phyloP scores from a whole-genome alignment of 35 echinoderm and acorn worm genomes.

The Apostichopus parvimensis region DNA sequence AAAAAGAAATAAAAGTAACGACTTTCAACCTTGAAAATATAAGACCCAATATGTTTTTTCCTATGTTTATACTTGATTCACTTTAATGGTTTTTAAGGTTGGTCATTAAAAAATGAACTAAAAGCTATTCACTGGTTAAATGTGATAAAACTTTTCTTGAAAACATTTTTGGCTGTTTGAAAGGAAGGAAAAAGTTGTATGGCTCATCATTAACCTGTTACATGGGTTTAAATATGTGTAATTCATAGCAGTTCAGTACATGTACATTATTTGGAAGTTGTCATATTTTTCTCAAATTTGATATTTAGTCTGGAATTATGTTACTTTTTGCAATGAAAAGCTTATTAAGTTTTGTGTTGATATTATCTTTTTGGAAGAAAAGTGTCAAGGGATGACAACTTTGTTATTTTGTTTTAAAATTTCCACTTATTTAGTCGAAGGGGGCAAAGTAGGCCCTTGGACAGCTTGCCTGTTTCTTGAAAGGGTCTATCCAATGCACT shows the following conservation, averaged over 20 bases:
- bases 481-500: constrained; percentile 47
- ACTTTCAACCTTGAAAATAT: constrained; percentile 56
- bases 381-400: constrained; percentile 33
- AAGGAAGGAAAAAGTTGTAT: constrained; percentile 12
- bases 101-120: constrained; percentile 47
- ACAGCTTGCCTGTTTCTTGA: constrained; percentile 21
- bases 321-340: constrained; percentile 61
- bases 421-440: constrained; percentile 46
- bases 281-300: constrained; percentile 65
- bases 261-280: constrained; percentile 63
- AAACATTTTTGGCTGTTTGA: constrained; percentile 51
- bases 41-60: constrained; percentile 46
- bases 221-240: constrained; percentile 58
- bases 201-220: constrained; percentile 35
- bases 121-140: constrained; percentile 48
- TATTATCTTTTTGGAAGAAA: constrained; percentile 36
- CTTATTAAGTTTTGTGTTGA: constrained; percentile 59
- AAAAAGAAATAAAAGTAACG: constrained; percentile 36
- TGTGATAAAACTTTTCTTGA: constrained; percentile 43
- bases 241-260: constrained; percentile 59
- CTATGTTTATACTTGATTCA: constrained; percentile 52
- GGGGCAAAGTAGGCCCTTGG: not conserved
- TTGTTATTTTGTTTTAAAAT: constrained; percentile 32
- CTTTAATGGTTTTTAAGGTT: constrained; percentile 42
- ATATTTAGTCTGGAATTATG: constrained; percentile 66